These are phyloP conservation scores for Metellina segmentata DNA, from an alignment of 2,888 invertebrate genomes.

Conservation along the genomic window DNA sequence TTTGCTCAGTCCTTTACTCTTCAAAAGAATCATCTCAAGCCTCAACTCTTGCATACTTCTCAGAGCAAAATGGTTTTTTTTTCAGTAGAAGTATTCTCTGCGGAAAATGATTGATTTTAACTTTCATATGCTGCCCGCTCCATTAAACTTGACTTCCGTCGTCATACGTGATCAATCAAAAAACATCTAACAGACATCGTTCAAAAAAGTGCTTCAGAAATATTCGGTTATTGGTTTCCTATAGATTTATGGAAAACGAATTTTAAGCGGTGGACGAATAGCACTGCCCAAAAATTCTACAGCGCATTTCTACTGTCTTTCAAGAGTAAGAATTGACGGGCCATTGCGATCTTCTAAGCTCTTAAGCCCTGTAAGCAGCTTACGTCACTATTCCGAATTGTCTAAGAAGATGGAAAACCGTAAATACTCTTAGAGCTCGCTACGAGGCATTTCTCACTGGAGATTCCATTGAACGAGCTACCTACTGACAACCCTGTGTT, in stretches of 20 bases:
- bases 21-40: not conserved
- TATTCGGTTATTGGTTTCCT: conserved; percentile 12
- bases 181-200: conserved; percentile 4
- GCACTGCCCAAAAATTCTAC: not conserved
- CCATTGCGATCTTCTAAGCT: not conserved
- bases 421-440: conserved; percentile 16
- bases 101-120: conserved; percentile 21
- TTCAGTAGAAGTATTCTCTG: not conserved
- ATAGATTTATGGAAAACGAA: not conserved
- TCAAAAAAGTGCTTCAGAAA: not conserved
- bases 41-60: not conserved
- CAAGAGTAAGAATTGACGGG: not conserved
- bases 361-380: conserved; percentile 19
- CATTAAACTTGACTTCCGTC: not conserved
- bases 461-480: not conserved
- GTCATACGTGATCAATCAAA: conserved; percentile 6
- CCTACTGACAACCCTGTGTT: not conserved
- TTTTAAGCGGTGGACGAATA: not conserved
- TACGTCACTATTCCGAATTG: conserved; percentile 8
- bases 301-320: not conserved
- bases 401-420: conserved; percentile 2
- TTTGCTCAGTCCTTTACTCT: not conserved
- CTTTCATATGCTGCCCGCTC: not conserved
- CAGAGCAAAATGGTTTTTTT: not conserved
- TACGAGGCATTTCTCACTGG: not conserved